Base-by-base conservation (phyloP, 2,797 vertebrate genomes). In the Alcedo quadribrachys region DNA sequence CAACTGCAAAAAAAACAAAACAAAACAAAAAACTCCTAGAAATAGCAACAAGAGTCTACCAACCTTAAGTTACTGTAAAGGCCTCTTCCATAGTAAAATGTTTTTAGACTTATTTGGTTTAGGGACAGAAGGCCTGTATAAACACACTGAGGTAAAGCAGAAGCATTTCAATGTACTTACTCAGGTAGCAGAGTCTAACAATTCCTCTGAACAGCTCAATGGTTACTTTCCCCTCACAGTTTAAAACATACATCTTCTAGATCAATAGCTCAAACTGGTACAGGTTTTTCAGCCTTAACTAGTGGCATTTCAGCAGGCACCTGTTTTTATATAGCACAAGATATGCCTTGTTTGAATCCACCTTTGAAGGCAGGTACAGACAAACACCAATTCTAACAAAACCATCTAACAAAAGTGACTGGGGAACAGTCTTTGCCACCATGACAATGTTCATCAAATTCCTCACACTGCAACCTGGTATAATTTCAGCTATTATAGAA, bases 251-350 rank as follows among this genome's bases (percentile, higher is more conserved):
- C 28, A 68, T 9, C 76, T 76, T 37, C 13, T 6, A 27, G 42
- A 76, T 42, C 80, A 84, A 68, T 74, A 86, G 81, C 67, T 77
- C 60, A 2, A 42, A 7, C n/a, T 61, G 35, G 35, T 68, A 40
- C 71, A 77, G 71, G 90, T 81, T 93, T 75, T 81, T 74, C 87
- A 92, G 81, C 89, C 53, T 65, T 18, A 81, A 79, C 80, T 58
- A 21, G 53, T 40, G 42, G 12, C 63, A 61, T 43, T 88, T 81
- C 87, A 88, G 50, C 74, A 94, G 51, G 77, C 60, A 67, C 28
- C 35, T 50, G 21, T 2, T 82, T 67, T 78, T 35, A 66, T 24
- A 42, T 1, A 68, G 33, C 71, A 86, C 33, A 55, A 66, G 30
- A 55, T 3, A 53, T 7, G 60, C n/a, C 28, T 30, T 33, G 54